Evolutionary conservation across 2,888 invertebrate species (phyloP), one percentile per base, ranked within the genome.

Genomic region (Protula sp.): DNA sequence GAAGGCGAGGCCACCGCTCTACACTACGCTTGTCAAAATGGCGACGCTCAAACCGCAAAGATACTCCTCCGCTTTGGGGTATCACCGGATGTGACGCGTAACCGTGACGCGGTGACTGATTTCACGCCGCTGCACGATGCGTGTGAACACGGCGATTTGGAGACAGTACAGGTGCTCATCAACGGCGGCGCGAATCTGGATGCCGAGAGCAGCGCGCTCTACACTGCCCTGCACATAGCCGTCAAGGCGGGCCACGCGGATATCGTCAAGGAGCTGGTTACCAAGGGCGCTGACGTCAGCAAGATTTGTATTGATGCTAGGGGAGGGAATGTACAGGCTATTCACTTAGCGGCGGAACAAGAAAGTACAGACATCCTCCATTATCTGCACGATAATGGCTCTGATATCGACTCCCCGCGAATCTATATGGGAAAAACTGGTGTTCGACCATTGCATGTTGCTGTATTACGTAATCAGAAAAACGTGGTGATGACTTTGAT

Each of bases 371-470:
- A 38, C 19, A 38, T 38, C 19, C 38, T 38, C 9, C 9, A 38
- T 14, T 9, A 14, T 19, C 47, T 66, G 22, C 24, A 55, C 27
- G 60, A 61, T 22, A 58, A 55, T 4, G 54, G 57, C 4, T 58
- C 58, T 30, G 57, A 64, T 26, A 50, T 66, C 2, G 31, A 64
- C 29, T 58, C 58, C 2, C 14, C 26, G 14, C 38, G 66, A 3
- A 48, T 50, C 5, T 59, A 61, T 47, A 31, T 54, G 24, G 58
- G 58, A 5, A 50, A 60, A 27, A 47, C 59, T 5, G 54, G 54
- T 2, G 62, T 67, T 3, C 58, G 55, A n/a, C 38, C 64, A 26
- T 55, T 68, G 14, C 68, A 68, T 29, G 26, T 68, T 29, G 67
- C 67, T 3, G 58, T 58, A 22, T 55, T 60, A 50, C 65, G 59